phyloP scores from a whole-genome alignment of 2,113 vertebrate genomes.

The Engraulis encrasicolus region DNA sequence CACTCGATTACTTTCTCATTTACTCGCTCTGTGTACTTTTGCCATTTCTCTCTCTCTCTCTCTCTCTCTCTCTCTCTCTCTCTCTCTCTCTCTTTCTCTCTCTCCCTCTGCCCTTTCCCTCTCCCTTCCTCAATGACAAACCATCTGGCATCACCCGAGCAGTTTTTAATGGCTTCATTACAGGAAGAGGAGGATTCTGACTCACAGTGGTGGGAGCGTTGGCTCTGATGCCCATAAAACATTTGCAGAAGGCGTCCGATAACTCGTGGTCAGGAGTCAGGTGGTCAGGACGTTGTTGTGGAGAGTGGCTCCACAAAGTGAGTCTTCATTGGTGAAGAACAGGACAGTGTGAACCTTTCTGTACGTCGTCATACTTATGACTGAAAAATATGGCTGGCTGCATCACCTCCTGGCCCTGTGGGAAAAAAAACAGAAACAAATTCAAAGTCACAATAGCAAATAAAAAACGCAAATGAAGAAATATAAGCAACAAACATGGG shows the following conservation, averaged over 20 bases:
- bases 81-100: constrained; percentile 31
- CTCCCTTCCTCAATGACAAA: constrained; percentile 60
- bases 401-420: too few relatives aligned
- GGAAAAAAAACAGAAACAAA: too few relatives aligned
- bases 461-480: too few relatives aligned
- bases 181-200: constrained; percentile 54
- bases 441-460: too few relatives aligned
- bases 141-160: constrained; percentile 74
- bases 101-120: constrained; percentile 36
- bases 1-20: background rate
- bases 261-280: constrained; percentile 31
- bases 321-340: background rate
- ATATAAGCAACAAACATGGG: too few relatives aligned
- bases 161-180: constrained; percentile 75
- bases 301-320: background rate
- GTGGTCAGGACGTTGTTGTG: constrained; percentile 28
- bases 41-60: too few relatives aligned
- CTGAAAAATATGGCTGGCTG: background rate
- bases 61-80: background rate
- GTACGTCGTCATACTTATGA: too few relatives aligned
- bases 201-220: constrained; percentile 52
- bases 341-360: background rate
- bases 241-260: constrained; percentile 38
- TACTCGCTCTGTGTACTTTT: background rate
- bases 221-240: constrained; percentile 41